Conservation (phyloP, 37 sponge, comb jelly and placozoan species). For the Petrosia ficiformis region DNA sequence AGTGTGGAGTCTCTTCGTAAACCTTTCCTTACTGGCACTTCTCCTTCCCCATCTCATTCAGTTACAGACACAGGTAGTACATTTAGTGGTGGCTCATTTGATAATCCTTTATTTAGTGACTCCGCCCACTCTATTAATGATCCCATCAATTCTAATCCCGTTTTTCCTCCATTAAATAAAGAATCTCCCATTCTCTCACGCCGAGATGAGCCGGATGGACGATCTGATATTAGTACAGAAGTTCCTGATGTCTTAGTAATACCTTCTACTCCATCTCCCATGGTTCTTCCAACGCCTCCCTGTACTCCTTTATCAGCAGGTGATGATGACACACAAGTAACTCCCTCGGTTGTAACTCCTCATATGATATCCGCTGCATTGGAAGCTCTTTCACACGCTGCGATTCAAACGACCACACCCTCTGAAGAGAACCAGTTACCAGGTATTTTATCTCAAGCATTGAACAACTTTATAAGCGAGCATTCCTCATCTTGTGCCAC, state of each 20-base stretch:
- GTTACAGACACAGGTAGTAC: neutral
- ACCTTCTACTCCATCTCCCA: conserved; percentile 2
- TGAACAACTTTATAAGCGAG: neutral
- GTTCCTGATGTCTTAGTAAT: neutral
- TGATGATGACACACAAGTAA: neutral
- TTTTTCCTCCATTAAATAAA: neutral
- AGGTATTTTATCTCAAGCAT: neutral
- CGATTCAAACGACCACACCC: conserved; percentile 17
- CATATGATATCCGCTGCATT: conserved; percentile 44
- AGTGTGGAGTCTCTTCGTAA: neutral
- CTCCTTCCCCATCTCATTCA: neutral
- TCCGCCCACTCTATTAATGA: too few relatives aligned
- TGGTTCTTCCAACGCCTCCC: conserved; percentile 32
- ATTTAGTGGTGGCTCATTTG: neutral
- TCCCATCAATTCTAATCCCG: too few relatives aligned
- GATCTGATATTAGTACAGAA: conserved; percentile 25
- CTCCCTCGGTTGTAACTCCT: conserved; percentile 26
- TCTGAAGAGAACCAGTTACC: conserved; percentile 18
- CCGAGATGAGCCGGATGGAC: conserved; percentile 58
- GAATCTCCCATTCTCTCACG: neutral
- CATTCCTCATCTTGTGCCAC: conserved; percentile 2
- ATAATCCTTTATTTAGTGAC: conserved; percentile 1
- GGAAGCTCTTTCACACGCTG: conserved; percentile 28
- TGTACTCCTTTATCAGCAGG: conserved; percentile 23
- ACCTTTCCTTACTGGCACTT: neutral